Conservation (phyloP, 2,888 invertebrate species). For the Julus scandinavius region DNA sequence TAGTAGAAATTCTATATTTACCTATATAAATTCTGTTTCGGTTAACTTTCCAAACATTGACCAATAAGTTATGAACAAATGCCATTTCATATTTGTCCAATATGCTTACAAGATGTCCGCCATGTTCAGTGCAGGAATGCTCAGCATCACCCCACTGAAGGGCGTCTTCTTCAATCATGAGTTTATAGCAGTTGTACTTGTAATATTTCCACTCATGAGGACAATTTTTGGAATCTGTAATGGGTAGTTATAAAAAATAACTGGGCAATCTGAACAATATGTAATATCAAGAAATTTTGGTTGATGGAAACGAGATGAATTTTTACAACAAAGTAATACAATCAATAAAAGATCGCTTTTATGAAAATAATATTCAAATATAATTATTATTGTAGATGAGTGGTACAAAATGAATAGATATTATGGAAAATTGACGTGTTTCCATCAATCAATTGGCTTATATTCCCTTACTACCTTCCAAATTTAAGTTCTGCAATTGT, state of each 20-base stretch:
- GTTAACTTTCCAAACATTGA: conserved; percentile 61
- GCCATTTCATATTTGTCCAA: conserved; percentile 62
- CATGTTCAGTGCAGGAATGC: conserved; percentile 59
- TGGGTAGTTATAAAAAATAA: background rate
- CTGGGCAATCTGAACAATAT: background rate
- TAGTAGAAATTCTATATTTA: conserved; percentile 47
- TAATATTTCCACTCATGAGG: conserved; percentile 61
- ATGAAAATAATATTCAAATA: no score
- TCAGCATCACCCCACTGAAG: conserved; percentile 63
- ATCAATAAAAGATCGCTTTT: no score
- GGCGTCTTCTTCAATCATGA: conserved; percentile 59
- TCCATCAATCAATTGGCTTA: conserved; percentile 54
- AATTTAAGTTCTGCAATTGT: conserved; percentile 58
- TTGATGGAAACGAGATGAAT: no score
- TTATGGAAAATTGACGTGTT: no score
- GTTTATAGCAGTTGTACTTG: conserved; percentile 61
- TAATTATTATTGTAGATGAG: no score
- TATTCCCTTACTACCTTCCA: conserved; percentile 56
- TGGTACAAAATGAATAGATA: no score
- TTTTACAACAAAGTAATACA: no score
- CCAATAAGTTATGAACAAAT: conserved; percentile 62
- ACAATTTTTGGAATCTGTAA: conserved; percentile 59
- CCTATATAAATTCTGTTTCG: conserved; percentile 62
- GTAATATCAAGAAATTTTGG: background rate
- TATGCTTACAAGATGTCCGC: conserved; percentile 63